Base-by-base conservation (phyloP, 2,888 invertebrate genomes). In the Meiosimyza platycephala region DNA sequence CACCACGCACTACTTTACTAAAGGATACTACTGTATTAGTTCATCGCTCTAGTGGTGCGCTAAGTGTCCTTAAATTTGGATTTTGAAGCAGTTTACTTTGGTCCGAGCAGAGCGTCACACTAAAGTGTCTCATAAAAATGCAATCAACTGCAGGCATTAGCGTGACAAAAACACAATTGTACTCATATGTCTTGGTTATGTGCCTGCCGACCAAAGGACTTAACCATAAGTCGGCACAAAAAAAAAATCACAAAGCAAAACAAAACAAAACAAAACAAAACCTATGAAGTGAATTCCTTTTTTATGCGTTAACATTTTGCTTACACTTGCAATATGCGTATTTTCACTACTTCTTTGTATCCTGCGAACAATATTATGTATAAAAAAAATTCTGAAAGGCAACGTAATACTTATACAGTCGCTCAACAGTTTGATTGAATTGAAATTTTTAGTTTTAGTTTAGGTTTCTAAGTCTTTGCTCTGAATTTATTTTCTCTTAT, bases 51-150 rank as follows among this genome's bases (percentile, higher is more conserved):
- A 64, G 64, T 64, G 64, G 50, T 40, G 50, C 64, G 64, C 64
- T 64, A 64, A 64, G 64, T 64, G 64, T 64, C n/a, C 60, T 40
- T 40, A 40, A 40, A 40, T 40, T 40, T 40, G 40, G 40, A 40
- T 40, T 40, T 40, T 40, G 9, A 40, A 40, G 9, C 40, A 40
- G 40, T 40, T 40, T 40, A 7, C 40, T 40, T 40, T 40, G 9
- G 40, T 40, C 40, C 40, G 9, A 40, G 40, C 40, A 40, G 40
- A 7, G 40, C 40, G 9, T 40, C 40, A 9, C 40, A 40, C 40
- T 40, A 40, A 40, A 62, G 69, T 69, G 62, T 33, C 70, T 33
- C 70, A 70, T 70, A 54, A 63, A 63, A 70, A 70, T 22, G 62
- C 70, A 33, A 63, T 70, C 70, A 70, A 70, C 40, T 60, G 16